phyloP scores from a whole-genome alignment of 1,140 invertebrate species.

The Nephotettix cincticeps region DNA sequence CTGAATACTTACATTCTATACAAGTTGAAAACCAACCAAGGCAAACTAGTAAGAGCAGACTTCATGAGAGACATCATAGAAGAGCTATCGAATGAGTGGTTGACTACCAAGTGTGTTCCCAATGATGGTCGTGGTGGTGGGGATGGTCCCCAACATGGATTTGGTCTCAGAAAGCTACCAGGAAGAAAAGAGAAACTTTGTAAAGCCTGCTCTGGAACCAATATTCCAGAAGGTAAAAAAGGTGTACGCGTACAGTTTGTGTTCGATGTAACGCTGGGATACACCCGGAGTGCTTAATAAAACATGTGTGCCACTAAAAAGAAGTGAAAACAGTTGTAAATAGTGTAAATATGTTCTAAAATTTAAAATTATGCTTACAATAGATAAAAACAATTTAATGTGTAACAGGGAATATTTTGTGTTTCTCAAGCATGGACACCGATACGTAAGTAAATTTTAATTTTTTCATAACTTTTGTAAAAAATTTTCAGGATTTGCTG shows the following conservation, averaged over 20 bases:
- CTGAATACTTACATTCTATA: slow-evolving; percentile 22
- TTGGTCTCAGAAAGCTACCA: slow-evolving; percentile 13
- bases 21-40: slow-evolving; percentile 14
- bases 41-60: slow-evolving; percentile 2
- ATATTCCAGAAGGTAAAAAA: slow-evolving; percentile 4
- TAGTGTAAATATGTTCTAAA: too few species aligned
- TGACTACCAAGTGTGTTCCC: too few species aligned
- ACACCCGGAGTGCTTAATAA: slow-evolving; percentile 10
- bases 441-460: too few species aligned
- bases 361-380: too few species aligned
- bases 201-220: slow-evolving; percentile 2
- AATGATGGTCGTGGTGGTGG: background rate
- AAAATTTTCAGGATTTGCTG: too few species aligned
- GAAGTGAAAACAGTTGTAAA: too few species aligned
- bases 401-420: too few species aligned
- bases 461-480: too few species aligned
- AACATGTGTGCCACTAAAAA: slow-evolving; percentile 13
- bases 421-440: too few species aligned
- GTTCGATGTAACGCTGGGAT: slow-evolving; percentile 4
- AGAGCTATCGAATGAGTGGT: too few species aligned
- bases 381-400: too few species aligned
- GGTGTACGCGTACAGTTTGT: background rate
- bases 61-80: background rate
- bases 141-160: background rate
- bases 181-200: slow-evolving; percentile 16